phyloP scores from a whole-genome alignment of 2,888 invertebrate species.

The Seira musarum region DNA sequence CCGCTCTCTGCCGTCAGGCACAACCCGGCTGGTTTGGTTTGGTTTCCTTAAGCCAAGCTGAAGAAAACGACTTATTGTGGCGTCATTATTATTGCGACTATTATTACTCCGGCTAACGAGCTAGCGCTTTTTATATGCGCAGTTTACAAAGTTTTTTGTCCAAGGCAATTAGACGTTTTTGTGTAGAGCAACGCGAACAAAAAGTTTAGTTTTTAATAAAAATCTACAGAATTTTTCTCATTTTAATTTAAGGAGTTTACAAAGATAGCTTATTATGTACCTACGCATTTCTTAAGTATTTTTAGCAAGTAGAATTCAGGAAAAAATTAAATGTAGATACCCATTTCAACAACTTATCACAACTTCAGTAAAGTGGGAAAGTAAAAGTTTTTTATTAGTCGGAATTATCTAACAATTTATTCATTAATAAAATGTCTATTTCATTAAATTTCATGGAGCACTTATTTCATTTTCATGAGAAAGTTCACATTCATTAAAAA shows the following conservation, averaged over 20 bases:
- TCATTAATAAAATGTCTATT: not conserved
- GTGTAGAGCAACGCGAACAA: conserved; percentile 50
- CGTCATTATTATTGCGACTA: conserved; percentile 44
- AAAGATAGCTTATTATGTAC: not conserved
- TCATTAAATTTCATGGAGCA: not conserved
- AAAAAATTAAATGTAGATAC: not conserved
- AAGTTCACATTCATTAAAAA: not conserved
- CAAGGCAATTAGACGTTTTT: conserved; percentile 58
- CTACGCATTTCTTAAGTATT: not conserved
- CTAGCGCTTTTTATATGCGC: conserved; percentile 14
- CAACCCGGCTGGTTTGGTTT: no score
- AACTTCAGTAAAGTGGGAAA: not conserved
- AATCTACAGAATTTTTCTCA: not conserved
- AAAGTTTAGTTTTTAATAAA: not conserved
- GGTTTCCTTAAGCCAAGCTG: not conserved
- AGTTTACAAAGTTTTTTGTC: conserved; percentile 56
- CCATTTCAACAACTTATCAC: not conserved
- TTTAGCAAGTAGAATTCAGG: no score
- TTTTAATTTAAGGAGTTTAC: not conserved
- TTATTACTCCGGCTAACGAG: conserved; percentile 52
- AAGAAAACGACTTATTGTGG: conserved; percentile 33
- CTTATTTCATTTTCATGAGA: not conserved
- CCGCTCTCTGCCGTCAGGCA: not conserved
- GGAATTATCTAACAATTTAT: not conserved
- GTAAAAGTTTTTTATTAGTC: not conserved